Base-by-base conservation (phyloP, 2,888 invertebrate genomes). In the Shargacucullia verbasci region DNA sequence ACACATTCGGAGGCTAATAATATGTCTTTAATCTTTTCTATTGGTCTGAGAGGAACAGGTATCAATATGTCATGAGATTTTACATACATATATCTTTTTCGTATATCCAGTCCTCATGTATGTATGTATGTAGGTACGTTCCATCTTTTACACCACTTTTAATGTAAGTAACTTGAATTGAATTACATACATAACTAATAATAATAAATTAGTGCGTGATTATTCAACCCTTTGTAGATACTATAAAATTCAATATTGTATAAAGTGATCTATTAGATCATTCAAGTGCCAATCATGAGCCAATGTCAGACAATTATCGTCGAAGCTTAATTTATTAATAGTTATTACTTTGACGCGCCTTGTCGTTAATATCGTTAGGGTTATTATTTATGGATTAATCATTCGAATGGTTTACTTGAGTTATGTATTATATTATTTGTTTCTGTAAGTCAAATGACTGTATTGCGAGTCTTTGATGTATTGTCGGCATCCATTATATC, bases 281-380 rank as follows among this genome's bases (percentile, higher is more conserved):
- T 62, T 62, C 62, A 60, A 15, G 40, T 52, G 66, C 54, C 74
- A 70, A 66, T 72, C 70, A 70, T 12, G 13, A 31, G 5, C 25
- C 53, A 71, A 52, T 57, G 43, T 14, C 40, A n/a, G 27, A 55
- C 12, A 41, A 40, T 50, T 54, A 62, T 31, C 10, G 7, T 11
- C 0, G 12, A 44, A 35, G 37, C 45, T 34, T 52, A 56, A 69
- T 52, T 20, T 20, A 20, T 20, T 59, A 39, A 47, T 56, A 29
- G 14, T 43, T 47, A 54, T 41, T 41, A 41, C 53, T 48, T 48
- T 44, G 52, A 53, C 15, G 43, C n/a, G 40, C 35, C 6, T 27
- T 14, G 33, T 40, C 13, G 49, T 45, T 25, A 15, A 58, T 61
- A 49, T 52, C 13, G 6, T 25, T 11, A 13, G 4, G 2, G 8